phyloP scores from a whole-genome alignment of 2,113 vertebrate genomes.

The Phylloscopus trochilus region DNA sequence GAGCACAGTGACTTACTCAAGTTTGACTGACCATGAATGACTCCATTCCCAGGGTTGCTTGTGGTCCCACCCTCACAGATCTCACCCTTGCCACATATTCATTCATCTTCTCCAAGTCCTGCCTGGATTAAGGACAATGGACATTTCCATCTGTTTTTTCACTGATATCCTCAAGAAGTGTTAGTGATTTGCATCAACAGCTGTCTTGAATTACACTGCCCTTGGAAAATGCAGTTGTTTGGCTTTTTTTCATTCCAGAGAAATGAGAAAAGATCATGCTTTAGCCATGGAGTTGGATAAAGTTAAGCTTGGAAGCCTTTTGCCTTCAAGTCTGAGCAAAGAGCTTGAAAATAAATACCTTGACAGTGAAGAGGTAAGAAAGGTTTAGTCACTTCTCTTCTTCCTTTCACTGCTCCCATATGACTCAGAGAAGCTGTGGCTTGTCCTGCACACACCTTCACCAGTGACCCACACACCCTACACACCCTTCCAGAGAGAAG shows the following conservation, averaged over 20 bases:
- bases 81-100: background rate
- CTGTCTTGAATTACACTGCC: conserved; percentile 18
- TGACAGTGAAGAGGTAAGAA: conserved; percentile 77
- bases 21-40: background rate
- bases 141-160: conserved; percentile 32
- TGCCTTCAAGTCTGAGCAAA: conserved; percentile 63
- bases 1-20: background rate
- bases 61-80: background rate
- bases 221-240: conserved; percentile 12
- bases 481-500: background rate
- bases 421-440: background rate
- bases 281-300: conserved; percentile 73
- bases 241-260: conserved; percentile 70
- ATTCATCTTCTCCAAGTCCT: background rate
- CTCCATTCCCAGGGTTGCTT: background rate
- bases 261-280: conserved; percentile 75
- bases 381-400: background rate
- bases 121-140: background rate
- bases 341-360: conserved; percentile 79
- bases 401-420: background rate
- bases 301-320: conserved; percentile 74
- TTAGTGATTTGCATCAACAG: background rate
- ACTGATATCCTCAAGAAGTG: background rate
- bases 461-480: background rate
- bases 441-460: background rate